Conservation (phyloP, 2,888 invertebrate genomes). For the Octonoba sinensis region DNA sequence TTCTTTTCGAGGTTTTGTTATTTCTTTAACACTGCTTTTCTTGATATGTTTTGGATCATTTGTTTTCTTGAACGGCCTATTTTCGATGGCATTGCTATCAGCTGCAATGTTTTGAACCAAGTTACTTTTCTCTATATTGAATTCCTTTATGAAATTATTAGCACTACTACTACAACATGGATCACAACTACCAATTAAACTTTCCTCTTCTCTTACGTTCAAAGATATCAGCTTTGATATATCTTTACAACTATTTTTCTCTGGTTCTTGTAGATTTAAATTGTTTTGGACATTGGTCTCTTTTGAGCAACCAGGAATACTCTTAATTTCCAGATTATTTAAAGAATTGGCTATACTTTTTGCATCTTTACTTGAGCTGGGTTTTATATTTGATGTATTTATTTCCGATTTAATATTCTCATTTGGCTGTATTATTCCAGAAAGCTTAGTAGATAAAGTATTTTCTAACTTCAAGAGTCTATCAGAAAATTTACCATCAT, state of each 20-base stretch:
- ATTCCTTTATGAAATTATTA: constrained; percentile 3
- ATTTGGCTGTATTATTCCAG: background rate
- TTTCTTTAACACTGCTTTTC: background rate
- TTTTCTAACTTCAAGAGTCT: too few species aligned
- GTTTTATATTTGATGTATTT: background rate
- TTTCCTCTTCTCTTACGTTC: constrained; percentile 46
- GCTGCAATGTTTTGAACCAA: background rate
- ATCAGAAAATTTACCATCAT: too few species aligned
- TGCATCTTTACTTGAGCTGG: background rate
- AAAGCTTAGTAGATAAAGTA: background rate
- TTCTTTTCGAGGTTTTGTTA: background rate
- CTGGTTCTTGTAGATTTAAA: constrained; percentile 33
- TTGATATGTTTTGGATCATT: constrained; percentile 12
- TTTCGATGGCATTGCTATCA: constrained; percentile 2
- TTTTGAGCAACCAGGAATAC: background rate
- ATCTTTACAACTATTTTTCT: constrained; percentile 46
- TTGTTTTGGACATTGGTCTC: constrained; percentile 55
- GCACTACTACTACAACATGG: constrained; percentile 33
- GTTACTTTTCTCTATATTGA: constrained; percentile 5
- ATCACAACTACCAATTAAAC: constrained; percentile 6
- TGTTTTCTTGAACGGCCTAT: constrained; percentile 13
- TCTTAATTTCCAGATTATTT: too few species aligned
- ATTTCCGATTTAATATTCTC: background rate
- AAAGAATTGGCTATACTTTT: background rate
- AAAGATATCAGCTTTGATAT: constrained; percentile 48